These are phyloP conservation scores for Geothlypis trichas DNA, from an alignment of 2,113 vertebrate genomes.

Conservation along the genomic window DNA sequence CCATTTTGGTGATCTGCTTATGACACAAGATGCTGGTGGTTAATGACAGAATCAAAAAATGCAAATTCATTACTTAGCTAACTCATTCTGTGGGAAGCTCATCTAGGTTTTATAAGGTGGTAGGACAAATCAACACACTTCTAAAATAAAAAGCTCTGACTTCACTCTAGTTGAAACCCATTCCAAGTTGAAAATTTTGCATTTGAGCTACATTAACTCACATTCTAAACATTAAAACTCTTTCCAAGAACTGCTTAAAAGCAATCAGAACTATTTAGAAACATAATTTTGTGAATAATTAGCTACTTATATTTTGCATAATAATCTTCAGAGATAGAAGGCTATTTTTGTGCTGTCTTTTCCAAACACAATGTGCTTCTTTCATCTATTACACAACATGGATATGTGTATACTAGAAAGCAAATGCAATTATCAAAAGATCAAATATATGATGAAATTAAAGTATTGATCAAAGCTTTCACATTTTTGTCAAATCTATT, in stretches of 20 bases:
- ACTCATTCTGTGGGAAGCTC: not conserved
- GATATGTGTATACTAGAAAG: not conserved
- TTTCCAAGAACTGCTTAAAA: not conserved
- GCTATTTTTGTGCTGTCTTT: not conserved
- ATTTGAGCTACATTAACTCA: not conserved
- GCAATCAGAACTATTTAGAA: not conserved
- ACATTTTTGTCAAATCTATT: not conserved
- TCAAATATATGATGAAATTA: not conserved
- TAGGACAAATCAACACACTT: not conserved
- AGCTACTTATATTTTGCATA: not conserved
- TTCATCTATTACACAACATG: constrained; percentile 3
- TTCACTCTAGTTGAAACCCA: not conserved
- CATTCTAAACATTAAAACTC: not conserved
- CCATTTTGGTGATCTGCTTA: not conserved
- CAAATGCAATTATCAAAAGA: not conserved
- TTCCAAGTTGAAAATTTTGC: not conserved
- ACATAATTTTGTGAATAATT: not conserved
- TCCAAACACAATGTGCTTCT: not conserved
- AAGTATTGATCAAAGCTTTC: not conserved
- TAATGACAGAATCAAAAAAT: not conserved
- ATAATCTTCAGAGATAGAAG: not conserved
- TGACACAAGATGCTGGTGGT: not conserved
- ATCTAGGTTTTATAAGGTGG: not conserved
- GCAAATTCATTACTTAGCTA: not conserved
- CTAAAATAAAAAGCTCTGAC: not conserved